Conservation (phyloP, 2,113 vertebrate species). For the Bostrychus sinensis region DNA sequence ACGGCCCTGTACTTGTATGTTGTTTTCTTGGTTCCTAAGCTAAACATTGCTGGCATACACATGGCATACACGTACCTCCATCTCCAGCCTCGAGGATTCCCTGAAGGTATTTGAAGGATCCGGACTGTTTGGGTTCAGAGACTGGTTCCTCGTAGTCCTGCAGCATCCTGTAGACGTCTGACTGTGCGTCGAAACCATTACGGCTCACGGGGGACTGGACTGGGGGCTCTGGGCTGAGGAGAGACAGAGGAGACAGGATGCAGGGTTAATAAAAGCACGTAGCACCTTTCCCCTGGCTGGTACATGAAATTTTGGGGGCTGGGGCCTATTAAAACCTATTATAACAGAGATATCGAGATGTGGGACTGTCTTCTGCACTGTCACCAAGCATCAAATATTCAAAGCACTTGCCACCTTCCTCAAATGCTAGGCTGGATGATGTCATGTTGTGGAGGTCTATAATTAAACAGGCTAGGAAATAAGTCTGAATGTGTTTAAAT, state of each 20-base stretch:
- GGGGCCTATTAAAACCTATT: too few species aligned
- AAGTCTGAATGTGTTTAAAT: neutral
- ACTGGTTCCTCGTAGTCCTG: conserved; percentile 83
- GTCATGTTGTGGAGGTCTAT: too few species aligned
- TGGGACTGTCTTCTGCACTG: too few species aligned
- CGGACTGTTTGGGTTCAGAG: conserved; percentile 93
- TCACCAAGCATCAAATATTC: too few species aligned
- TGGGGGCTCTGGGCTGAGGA: conserved; percentile 82
- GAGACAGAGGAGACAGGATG: conserved; percentile 29
- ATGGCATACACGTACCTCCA: conserved; percentile 78
- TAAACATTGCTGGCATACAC: neutral
- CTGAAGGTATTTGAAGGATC: conserved; percentile 95
- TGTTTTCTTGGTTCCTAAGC: too few species aligned
- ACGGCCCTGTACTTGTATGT: too few species aligned
- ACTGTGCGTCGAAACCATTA: conserved; percentile 83
- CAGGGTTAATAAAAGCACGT: conserved; percentile 13
- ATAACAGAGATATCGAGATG: too few species aligned
- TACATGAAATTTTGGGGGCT: too few species aligned
- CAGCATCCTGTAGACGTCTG: conserved; percentile 98
- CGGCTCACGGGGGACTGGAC: conserved; percentile 76
- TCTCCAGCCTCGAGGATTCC: conserved; percentile 94
- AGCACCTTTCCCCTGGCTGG: too few species aligned
- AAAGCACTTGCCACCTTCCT: neutral
- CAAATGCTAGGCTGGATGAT: too few species aligned
- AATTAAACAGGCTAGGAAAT: too few species aligned